Evolutionary conservation across 2,888 invertebrate genomes (phyloP), one percentile per base, ranked within the genome.

Genomic region (Ichneumoninae sp.): DNA sequence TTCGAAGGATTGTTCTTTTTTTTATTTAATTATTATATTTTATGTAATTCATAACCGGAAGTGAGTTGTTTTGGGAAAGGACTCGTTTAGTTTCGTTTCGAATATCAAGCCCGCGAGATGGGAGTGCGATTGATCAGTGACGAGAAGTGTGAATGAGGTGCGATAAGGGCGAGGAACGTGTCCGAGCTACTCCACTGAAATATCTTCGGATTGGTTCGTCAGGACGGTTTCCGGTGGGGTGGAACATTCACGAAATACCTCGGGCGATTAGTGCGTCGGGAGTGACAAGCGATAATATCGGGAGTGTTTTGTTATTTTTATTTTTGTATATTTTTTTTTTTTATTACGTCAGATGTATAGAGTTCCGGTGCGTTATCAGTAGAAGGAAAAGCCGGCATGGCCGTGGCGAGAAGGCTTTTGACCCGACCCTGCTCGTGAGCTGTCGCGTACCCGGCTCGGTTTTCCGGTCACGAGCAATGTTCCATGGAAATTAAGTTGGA

Each of bases 361-460:
- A 30, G 19, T 44, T 30, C 44, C 36, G 71, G 13, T 19, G 0
- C 36, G 26, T 26, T 40, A 73, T 60, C 8, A 10, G 47, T 60
- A 60, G 36, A n/a, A 30, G 54, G 16, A 40, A 57, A 52, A 44
- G 47, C 44, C 10, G 30, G 57, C 54, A 40, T 81, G 76, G 68
- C 78, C 83, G 77, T 83, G 78, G 57, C 47, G 65, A 36, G 50
- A 44, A 79, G 79, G 76, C 76, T 85, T 81, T 54, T 74, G 73
- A 85, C 74, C 81, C 71, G 65, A 36, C 57, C 30, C 60, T 22
- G 22, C 19, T 69, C 30, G 74, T 71, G 52, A 54, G 19, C 22
- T n/a, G 13, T 47, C n/a, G 44, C 47, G 5, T 50, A 63, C 26
- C 33, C 44, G 40, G 54, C 30, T 52, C 0, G 13, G 7, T 50